Base-by-base conservation (phyloP, 2,113 vertebrate genomes). In the Chionis minor region DNA sequence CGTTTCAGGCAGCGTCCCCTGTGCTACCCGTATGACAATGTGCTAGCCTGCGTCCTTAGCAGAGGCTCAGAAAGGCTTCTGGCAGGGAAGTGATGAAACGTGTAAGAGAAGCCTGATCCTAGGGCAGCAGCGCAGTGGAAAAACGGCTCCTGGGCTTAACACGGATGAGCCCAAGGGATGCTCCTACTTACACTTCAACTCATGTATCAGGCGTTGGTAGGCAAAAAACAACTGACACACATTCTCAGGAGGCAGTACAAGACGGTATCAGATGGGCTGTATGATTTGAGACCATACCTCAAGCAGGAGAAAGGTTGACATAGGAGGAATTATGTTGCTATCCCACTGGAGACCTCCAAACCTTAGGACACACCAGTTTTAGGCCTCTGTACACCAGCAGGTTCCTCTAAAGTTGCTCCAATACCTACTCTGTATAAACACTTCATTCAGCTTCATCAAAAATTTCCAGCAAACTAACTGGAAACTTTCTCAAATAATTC, bases 31-130 rank as follows among this genome's bases (percentile, higher is more conserved):
- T 32, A n/a, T 52, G 66, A 28, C 2, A 0, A 59, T 10, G n/a
- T 49, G 14, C 26, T 6, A 30, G 42, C 44, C 58, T 35, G 33
- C 0, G 0, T 47, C 55, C 69, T 73, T 21, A 35, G 38, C 35
- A 63, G 61, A 22, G 32, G 22, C 86, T 83, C 75, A 72, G 79
- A 77, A 63, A 73, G n/a, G 28, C 45, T 77, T 83, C 55, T 59
- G 66, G 27, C 49, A 44, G 85, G 56, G 32, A 54, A n/a, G 20
- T 33, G 20, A 75, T 45, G 55, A 81, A 83, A 70, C 7, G 0
- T 5, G 0, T 7, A 12, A 52, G 7, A 52, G 22, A 75, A 56
- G 27, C 79, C 65, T 73, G 28, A 67, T 45, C 26, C 67, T 59
- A 54, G 10, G n/a, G 42, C 14, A 73, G 35, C 40, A 72, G 52